Evolutionary conservation across 1,140 invertebrate genomes (phyloP).

Genomic region (Pogonomyrmex barbatus): DNA sequence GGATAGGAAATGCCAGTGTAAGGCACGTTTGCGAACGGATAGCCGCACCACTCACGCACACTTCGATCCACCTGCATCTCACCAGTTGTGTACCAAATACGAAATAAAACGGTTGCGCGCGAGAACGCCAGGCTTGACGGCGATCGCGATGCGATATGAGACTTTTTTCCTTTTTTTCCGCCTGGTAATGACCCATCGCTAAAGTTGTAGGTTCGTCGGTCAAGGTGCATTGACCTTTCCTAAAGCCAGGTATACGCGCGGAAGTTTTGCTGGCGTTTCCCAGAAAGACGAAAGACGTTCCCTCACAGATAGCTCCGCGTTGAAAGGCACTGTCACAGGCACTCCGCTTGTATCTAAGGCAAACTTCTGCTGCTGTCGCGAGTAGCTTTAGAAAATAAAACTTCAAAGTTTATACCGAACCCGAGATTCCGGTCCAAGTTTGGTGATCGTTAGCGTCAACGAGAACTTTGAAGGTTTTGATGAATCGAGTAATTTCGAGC

Average conservation of each 20-base stretch:
- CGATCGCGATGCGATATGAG: neutral
- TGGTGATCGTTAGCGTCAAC: constrained; percentile 2
- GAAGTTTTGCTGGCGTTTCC: neutral
- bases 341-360: neutral
- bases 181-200: constrained; percentile 10
- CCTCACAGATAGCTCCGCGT: neutral
- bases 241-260: neutral
- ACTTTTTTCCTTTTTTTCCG: constrained; percentile 3
- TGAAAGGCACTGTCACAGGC: constrained; percentile 4
- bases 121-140: neutral
- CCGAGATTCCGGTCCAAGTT: neutral
- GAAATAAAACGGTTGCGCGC: neutral
- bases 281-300: neutral
- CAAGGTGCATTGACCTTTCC: constrained; percentile 17
- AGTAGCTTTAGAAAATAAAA: neutral
- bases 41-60: neutral
- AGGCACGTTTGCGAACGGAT: constrained; percentile 1
- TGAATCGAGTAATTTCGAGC: neutral
- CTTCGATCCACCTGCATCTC: neutral
- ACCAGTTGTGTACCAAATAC: neutral
- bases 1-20: constrained; percentile 43
- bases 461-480: neutral
- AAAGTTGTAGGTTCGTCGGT: constrained; percentile 12
- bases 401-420: neutral
- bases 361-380: neutral